Evolutionary conservation across 2,888 invertebrate genomes (phyloP).

Genomic region (Agrochola circellaris): DNA sequence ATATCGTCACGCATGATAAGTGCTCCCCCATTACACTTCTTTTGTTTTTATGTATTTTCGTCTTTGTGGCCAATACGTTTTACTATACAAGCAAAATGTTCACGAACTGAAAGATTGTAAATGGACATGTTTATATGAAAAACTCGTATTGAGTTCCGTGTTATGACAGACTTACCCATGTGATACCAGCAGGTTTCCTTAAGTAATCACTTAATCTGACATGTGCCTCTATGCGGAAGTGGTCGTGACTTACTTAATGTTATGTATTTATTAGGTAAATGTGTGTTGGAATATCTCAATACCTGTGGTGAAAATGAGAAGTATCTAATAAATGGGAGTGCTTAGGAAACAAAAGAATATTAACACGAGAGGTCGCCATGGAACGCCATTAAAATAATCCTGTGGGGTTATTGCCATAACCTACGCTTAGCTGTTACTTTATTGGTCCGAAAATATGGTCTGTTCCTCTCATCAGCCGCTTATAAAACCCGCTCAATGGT

Average conservation of each 20-base stretch:
- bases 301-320: not conserved
- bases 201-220: too few species aligned
- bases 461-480: too few species aligned
- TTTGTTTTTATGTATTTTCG: too few species aligned
- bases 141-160: not conserved
- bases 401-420: not conserved
- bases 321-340: not conserved
- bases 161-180: slow-evolving; percentile 2
- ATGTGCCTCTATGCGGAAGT: too few species aligned
- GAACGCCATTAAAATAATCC: not conserved
- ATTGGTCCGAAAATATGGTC: not conserved
- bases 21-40: too few species aligned
- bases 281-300: not conserved
- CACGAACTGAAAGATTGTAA: slow-evolving; percentile 12
- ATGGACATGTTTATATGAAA: slow-evolving; percentile 3
- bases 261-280: too few species aligned
- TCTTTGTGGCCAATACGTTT: not conserved
- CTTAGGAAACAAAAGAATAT: not conserved
- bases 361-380: not conserved
- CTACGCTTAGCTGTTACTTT: not conserved
- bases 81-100: not conserved
- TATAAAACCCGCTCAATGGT: too few species aligned
- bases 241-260: too few species aligned
- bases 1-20: too few species aligned
- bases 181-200: not conserved